Evolutionary conservation across 2,888 invertebrate genomes (phyloP).

Genomic region (Agonopterix alstromeriana): DNA sequence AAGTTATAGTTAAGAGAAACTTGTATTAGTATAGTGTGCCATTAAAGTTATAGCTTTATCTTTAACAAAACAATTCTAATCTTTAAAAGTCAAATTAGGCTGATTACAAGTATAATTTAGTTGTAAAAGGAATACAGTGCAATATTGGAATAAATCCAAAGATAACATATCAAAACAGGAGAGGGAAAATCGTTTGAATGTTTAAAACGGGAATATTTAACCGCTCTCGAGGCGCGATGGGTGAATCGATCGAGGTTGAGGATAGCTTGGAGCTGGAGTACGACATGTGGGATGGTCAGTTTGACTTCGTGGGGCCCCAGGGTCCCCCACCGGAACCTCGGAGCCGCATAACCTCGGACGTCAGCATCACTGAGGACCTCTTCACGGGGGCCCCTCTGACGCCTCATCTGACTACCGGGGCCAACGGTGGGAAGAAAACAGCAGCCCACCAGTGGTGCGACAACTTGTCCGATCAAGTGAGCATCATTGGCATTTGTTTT

Average conservation of each 20-base stretch:
- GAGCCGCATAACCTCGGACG: constrained; percentile 53
- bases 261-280: constrained; percentile 85
- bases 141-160: constrained; percentile 63
- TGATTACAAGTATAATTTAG: not conserved
- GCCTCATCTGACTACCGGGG: constrained; percentile 61
- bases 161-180: constrained; percentile 35
- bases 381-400: constrained; percentile 66
- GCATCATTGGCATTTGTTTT: constrained; percentile 11
- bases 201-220: constrained; percentile 67
- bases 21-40: constrained; percentile 36
- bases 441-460: constrained; percentile 77
- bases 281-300: constrained; percentile 94
- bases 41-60: constrained; percentile 53
- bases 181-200: constrained; percentile 41
- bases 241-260: constrained; percentile 63
- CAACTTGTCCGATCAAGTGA: constrained; percentile 79
- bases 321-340: constrained; percentile 50
- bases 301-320: constrained; percentile 85
- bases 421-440: constrained; percentile 76
- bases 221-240: constrained; percentile 62
- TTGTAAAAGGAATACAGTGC: constrained; percentile 25
- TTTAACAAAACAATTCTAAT: constrained; percentile 49
- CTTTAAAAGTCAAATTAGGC: constrained; percentile 45
- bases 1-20: constrained; percentile 9
- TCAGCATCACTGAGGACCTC: constrained; percentile 63